Base-by-base conservation (phyloP, 2,888 invertebrate species). In the Lithophane semibrunnea region DNA sequence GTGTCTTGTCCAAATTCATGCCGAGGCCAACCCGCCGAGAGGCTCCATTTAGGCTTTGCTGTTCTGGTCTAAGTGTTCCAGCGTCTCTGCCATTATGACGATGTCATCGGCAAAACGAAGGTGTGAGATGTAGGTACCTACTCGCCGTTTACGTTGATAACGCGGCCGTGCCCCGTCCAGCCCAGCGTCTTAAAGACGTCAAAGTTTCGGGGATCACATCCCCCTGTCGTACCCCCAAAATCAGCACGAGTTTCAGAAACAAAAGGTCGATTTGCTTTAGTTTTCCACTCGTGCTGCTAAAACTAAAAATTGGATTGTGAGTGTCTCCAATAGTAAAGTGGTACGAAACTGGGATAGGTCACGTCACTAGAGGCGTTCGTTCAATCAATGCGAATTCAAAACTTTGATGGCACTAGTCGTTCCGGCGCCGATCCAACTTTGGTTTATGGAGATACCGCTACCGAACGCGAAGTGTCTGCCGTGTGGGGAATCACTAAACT, bases 381-480 rank as follows among this genome's bases (percentile, higher is more conserved):
- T 86, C 86, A 85, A 90, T 92, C 90, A 90, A 90, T 85, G 90
- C 83, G 91, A 87, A 89, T 90, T 91, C 92, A 89, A 91, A 92
- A 91, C 89, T 91, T 92, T 90, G 90, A 91, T 91, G 87, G 87
- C 89, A 82, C 86, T 85, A 87, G 88, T 89, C 86, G 87, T 83
- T 79, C 85, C 83, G 70, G 70, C 61, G 85, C 88, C 84, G 88
- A 88, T 90, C 84, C 87, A 90, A 89, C 88, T 86, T 79, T 89
- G 87, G 84, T 89, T 90, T 90, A 91, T 89, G 79, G 85, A 87
- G 86, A 86, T 86, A 84, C 87, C 87, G 81, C 86, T 89, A 86
- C 88, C 88, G 87, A 88, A 86, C 86, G 73, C 83, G 61, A 65
- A 58, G 47, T 75, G 82, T 81, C 82, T 77, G n/a, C 60, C 75